phyloP scores from a whole-genome alignment of 2,888 invertebrate species.

The Troides helena region DNA sequence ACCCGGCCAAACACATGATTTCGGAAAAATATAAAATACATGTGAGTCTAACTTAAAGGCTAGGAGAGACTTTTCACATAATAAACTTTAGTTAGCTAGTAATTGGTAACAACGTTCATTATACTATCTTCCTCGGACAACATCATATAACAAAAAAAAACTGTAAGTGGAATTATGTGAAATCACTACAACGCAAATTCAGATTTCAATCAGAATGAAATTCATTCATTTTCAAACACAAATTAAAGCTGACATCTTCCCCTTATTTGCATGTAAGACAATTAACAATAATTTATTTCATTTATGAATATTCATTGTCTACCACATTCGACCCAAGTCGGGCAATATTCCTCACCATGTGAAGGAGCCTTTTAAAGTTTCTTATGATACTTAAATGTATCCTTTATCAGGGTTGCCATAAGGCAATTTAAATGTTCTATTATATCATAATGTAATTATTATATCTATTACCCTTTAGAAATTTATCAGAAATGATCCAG shows the following conservation, averaged over 20 bases:
- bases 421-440: background rate
- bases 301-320: slow-evolving; percentile 73
- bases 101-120: no score
- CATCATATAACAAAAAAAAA: no score
- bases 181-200: background rate
- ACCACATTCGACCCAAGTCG: slow-evolving; percentile 71
- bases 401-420: slow-evolving; percentile 47
- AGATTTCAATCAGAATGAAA: background rate
- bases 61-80: no score
- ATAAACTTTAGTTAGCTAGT: no score
- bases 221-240: background rate
- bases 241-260: slow-evolving; percentile 35
- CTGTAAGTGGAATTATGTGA: background rate
- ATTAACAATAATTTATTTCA: slow-evolving; percentile 67
- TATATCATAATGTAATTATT: background rate
- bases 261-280: slow-evolving; percentile 44
- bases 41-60: no score
- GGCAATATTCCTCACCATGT: slow-evolving; percentile 50
- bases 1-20: no score
- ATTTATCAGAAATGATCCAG: background rate
- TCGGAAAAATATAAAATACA: no score
- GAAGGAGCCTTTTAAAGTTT: slow-evolving; percentile 55
- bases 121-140: no score
- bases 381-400: slow-evolving; percentile 30
- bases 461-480: background rate